Percentiles rank a stretch among this genome's conserved stretches.
Evolutionary conservation across 1,140 invertebrate genomes (phyloP).

Genomic region (Atta cephalotes): DNA sequence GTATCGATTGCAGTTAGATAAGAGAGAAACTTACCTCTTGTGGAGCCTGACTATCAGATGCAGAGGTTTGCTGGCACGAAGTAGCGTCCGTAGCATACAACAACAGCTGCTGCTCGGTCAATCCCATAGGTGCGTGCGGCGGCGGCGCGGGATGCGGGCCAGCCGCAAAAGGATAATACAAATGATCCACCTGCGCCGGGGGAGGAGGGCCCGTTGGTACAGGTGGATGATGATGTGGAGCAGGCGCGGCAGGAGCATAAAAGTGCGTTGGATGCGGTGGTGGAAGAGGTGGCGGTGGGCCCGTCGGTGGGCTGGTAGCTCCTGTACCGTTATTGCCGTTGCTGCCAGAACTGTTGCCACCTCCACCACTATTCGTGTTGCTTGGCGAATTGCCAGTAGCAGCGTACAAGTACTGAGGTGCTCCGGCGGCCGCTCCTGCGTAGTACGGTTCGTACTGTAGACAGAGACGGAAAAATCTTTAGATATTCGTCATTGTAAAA

Average conservation of each 20-base stretch:
- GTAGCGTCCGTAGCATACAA: conserved; percentile 80
- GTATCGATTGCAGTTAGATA: background rate
- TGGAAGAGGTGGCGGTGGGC: conserved; percentile 72
- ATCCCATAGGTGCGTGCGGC: conserved; percentile 80
- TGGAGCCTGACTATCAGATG: conserved; percentile 77
- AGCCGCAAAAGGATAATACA: conserved; percentile 81
- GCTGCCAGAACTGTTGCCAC: conserved; percentile 74
- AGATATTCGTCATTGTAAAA: background rate
- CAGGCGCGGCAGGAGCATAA: conserved; percentile 79
- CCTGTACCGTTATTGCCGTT: conserved; percentile 77
- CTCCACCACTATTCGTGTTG: conserved; percentile 74
- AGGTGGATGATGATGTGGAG: conserved; percentile 80
- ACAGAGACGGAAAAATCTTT: conserved; percentile 55
- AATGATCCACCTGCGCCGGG: conserved; percentile 79
- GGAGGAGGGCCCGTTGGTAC: conserved; percentile 74
- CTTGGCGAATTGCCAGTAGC: conserved; percentile 79
- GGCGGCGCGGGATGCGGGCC: conserved; percentile 77
- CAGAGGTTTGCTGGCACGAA: conserved; percentile 77
- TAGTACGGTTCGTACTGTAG: conserved; percentile 85
- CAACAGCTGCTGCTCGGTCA: conserved; percentile 83
- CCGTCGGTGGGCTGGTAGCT: conserved; percentile 79
- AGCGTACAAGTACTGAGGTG: conserved; percentile 80
- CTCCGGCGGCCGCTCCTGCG: conserved; percentile 81
- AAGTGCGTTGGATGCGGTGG: conserved; percentile 79
- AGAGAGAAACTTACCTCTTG: conserved; percentile 79